Evolutionary conservation across 2,797 vertebrate species (phyloP), one percentile per base, ranked within the genome.

Genomic region (Podargus strigoides): DNA sequence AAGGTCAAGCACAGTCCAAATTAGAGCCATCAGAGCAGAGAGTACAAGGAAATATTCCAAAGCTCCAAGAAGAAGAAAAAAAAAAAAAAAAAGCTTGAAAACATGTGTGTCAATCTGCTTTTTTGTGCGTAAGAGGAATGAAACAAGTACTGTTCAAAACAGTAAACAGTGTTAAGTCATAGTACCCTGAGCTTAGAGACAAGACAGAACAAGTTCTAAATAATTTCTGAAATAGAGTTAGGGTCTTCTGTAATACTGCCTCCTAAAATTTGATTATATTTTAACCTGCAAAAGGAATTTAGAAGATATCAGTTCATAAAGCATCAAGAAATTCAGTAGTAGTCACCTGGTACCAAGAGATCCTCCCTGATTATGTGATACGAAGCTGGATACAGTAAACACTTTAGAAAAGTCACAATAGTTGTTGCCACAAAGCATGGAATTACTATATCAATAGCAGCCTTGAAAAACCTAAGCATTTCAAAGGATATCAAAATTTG

Each of bases 81-180:
- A 44, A 39, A n/a, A 27, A 5, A 67, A 89, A 87, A 52, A 18
- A n/a, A 85, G 24, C 26, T 62, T 50, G 47, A 67, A 77, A 96
- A 91, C 34, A 42, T 34, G 14, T 22, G 10, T 34, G 64, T 62
- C 23, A 49, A 37, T 62, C 59, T 66, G 68, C 4, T 80, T 84
- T 50, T 77, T 86, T 77, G 28, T 67, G 77, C 6, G 3, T 44
- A 72, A 81, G 42, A 88, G 27, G 60, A 86, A 78, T 42, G 34
- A 75, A 93, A 92, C 58, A 72, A 41, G 46, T 28, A 49, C 49
- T 73, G 59, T 76, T 93, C 55, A 82, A 66, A 94, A 76, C 30
- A 69, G 67, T 36, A 69, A 77, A 77, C n/a, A 86, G 46, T 2
- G 11, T 44, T 76, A 91, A 66, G 19, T 66, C 53, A 42, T 5